Evolutionary conservation across 2,888 invertebrate species (phyloP).

Genomic region (Galeruca laticollis): DNA sequence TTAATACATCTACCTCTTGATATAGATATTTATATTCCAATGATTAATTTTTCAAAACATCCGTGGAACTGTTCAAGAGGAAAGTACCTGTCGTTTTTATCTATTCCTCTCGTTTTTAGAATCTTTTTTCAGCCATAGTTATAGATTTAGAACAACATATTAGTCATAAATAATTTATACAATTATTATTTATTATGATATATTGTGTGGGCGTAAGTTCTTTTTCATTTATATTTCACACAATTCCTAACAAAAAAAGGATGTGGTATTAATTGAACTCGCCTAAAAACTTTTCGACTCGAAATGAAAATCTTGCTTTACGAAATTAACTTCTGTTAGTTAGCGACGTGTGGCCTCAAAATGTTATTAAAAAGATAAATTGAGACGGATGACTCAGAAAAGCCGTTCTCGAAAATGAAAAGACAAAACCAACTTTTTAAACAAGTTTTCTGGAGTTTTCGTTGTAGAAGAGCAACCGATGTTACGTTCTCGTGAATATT

Average conservation of each 20-base stretch:
- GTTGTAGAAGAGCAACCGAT: slow-evolving; percentile 17
- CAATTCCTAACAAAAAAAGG: neutral
- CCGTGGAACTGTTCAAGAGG: no score
- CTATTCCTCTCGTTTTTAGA: no score
- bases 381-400: slow-evolving; percentile 37
- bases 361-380: slow-evolving; percentile 43
- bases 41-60: no score
- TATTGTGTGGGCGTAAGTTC: no score
- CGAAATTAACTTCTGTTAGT: slow-evolving; percentile 38
- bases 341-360: slow-evolving; percentile 34
- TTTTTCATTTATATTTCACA: no score
- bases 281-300: neutral
- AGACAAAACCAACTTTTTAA: slow-evolving; percentile 37
- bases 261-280: neutral
- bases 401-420: slow-evolving; percentile 20
- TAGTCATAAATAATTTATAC: no score
- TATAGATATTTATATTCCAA: no score
- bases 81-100: no score
- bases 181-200: no score
- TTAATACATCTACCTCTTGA: no score
- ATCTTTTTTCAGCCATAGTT: no score
- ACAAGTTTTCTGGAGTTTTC: slow-evolving; percentile 28
- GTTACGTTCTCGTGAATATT: slow-evolving; percentile 26
- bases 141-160: no score
- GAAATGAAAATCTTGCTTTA: slow-evolving; percentile 11